phyloP scores from a whole-genome alignment of 2,797 vertebrate genomes.

The Hipposideros larvatus region DNA sequence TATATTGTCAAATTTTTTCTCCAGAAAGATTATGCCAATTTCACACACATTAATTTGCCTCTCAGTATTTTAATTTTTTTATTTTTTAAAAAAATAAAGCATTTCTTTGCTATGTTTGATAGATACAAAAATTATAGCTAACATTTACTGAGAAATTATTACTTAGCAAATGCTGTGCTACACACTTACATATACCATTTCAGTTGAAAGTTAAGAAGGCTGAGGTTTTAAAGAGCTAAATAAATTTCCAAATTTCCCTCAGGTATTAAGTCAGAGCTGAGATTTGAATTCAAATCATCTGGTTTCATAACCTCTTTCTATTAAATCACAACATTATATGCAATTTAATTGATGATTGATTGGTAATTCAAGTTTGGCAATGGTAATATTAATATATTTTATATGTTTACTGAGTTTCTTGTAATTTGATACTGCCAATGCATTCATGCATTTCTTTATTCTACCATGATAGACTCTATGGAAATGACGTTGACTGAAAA shows the following conservation, averaged over 20 bases:
- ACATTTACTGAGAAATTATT: constrained; percentile 41
- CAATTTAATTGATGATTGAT: neutral
- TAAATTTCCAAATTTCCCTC: neutral
- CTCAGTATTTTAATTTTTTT: constrained; percentile 11
- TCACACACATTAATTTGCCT: neutral
- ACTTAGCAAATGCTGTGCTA: neutral
- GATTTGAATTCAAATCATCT: neutral
- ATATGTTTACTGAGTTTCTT: neutral
- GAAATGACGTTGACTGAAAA: neutral
- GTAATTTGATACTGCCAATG: neutral
- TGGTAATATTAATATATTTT: neutral
- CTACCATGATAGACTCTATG: neutral
- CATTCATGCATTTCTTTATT: neutral
- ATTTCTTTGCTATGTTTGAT: constrained; percentile 36
- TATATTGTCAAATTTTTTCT: constrained; percentile 51
- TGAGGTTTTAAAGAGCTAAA: constrained; percentile 31
- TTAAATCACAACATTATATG: neutral
- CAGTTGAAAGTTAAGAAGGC: constrained; percentile 31
- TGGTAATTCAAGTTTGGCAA: neutral
- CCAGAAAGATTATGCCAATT: constrained; percentile 41
- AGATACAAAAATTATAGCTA: neutral
- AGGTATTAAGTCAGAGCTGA: constrained; percentile 43
- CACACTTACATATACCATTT: neutral
- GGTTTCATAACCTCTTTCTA: neutral
- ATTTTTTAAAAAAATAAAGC: neutral